phyloP scores from a whole-genome alignment of 1,140 invertebrate species.

The Dufourea novaeangliae region DNA sequence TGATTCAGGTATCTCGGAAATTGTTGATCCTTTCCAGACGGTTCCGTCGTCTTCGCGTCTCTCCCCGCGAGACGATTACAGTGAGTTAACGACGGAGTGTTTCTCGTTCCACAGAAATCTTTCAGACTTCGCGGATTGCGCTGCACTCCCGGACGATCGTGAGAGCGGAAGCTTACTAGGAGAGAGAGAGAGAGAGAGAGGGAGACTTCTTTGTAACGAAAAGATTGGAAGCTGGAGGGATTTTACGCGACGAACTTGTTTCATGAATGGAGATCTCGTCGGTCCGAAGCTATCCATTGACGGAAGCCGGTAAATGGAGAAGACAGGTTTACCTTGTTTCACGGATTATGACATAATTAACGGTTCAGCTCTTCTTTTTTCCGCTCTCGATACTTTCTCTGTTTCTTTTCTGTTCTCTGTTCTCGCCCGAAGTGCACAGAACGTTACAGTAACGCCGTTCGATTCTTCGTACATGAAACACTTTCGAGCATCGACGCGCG shows the following conservation, averaged over 20 bases:
- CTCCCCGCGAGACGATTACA: background rate
- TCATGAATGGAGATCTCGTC: background rate
- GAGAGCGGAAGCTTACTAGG: background rate
- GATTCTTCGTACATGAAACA: background rate
- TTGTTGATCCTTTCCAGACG: background rate
- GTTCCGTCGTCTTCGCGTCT: too few relatives aligned
- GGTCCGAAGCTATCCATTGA: background rate
- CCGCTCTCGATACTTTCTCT: background rate
- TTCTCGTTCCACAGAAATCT: background rate
- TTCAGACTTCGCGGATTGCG: slow-evolving; percentile 4
- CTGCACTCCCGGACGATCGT: background rate
- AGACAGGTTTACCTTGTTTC: background rate
- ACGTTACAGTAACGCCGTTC: too few relatives aligned
- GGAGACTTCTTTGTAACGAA: background rate
- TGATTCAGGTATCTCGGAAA: background rate
- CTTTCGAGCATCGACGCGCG: background rate
- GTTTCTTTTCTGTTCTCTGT: background rate
- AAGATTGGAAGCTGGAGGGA: background rate
- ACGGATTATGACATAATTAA: background rate
- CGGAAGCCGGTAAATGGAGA: background rate
- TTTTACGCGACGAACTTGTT: too few relatives aligned
- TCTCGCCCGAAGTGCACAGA: background rate
- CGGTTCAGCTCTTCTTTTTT: background rate
- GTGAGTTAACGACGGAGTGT: background rate
- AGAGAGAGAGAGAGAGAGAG: too few relatives aligned